Conservation (phyloP, 2,113 vertebrate genomes). For the Phalacrocorax brasilianus region DNA sequence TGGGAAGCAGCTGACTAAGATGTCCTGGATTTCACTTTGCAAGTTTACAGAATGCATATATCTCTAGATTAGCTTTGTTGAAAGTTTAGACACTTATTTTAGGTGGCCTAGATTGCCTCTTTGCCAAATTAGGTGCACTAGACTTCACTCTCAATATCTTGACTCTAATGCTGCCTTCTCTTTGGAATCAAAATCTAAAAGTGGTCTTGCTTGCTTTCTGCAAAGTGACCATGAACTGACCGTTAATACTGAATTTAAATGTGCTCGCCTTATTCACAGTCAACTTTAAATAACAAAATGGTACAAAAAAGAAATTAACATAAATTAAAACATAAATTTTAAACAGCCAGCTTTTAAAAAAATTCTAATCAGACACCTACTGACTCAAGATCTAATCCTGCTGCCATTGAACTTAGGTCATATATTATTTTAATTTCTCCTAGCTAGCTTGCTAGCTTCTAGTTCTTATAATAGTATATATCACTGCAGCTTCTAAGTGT, state of each 20-base stretch:
- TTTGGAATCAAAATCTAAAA: background rate
- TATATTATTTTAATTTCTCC: slow-evolving; percentile 31
- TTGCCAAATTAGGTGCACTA: background rate
- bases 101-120: background rate
- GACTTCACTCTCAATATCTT: background rate
- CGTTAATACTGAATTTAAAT: background rate
- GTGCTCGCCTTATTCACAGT: background rate
- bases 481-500: background rate
- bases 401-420: background rate
- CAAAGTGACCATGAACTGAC: background rate
- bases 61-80: background rate
- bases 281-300: background rate
- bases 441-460: background rate
- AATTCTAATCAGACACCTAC: background rate
- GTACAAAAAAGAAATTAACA: slow-evolving; percentile 3
- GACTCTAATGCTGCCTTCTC: background rate
- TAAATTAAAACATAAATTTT: slow-evolving; percentile 29
- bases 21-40: background rate
- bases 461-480: background rate
- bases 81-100: background rate
- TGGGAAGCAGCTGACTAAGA: background rate
- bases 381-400: slow-evolving; percentile 8
- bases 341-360: background rate
- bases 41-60: background rate
- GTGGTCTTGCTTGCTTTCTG: background rate